Evolutionary conservation across 2,888 invertebrate species (phyloP), one percentile per base, ranked within the genome.

Genomic region (Eupithecia tripunctaria): DNA sequence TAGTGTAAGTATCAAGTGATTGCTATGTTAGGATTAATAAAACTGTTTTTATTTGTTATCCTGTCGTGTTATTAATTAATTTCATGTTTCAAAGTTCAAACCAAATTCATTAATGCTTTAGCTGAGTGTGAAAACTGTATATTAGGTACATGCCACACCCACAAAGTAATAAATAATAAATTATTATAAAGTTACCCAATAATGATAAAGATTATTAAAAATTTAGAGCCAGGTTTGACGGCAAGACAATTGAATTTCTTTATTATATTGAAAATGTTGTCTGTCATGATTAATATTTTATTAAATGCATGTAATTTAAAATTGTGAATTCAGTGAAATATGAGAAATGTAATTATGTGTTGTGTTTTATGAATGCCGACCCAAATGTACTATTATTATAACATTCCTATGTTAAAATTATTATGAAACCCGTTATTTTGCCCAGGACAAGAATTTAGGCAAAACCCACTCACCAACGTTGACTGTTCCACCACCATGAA

Each of bases 401-500:
- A 63, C 59, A 71, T 71, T 75, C 64, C 2, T 69, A 32, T 59
- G 71, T 75, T 75, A 70, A 51, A 71, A 38, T 63, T 64, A 64
- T 64, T 36, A 21, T 72, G 74, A 73, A 79, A 69, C 69, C 84
- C 81, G 72, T 76, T 80, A 81, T 82, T 78, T 80, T 83, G 82
- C 86, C 88, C 85, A 86, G 78, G 82, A 78, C 76, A 72, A 73
- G 70, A 80, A 80, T 76, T 84, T 78, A 85, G 87, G 86, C 87
- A 86, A 87, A 75, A 85, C 90, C 83, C 86, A 94, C 93, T 94
- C 90, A 94, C 93, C 93, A 83, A 79, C 80, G 62, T 78, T 76
- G 81, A 81, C 91, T 93, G 92, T 88, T 82, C 92, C 94, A 89
- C 91, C 94, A 93, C 93, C 94, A 94, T 94, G 94, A 89, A 94